These are phyloP conservation scores for Tupiocoris notatus DNA, from an alignment of 2,888 invertebrate genomes.

Conservation along the genomic window DNA sequence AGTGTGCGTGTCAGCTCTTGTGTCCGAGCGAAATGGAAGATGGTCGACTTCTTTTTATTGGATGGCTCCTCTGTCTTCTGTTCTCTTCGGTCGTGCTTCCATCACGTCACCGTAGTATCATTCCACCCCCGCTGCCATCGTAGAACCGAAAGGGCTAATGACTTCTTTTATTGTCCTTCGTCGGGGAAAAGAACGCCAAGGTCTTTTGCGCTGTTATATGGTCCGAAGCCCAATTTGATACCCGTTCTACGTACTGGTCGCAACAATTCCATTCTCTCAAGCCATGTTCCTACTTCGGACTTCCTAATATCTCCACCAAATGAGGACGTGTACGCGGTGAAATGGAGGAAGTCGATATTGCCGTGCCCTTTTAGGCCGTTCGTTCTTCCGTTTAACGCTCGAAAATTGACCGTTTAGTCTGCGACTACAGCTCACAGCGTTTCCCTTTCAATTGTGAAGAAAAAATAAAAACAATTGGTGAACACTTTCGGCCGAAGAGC, in stretches of 20 bases:
- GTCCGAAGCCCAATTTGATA: neutral
- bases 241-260: neutral
- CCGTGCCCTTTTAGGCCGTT: neutral
- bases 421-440: neutral
- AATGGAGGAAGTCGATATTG: neutral
- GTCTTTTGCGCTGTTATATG: neutral
- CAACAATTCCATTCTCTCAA: neutral
- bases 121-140: neutral
- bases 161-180: neutral
- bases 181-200: neutral
- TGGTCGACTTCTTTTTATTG: neutral
- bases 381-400: neutral
- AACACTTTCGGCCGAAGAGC: neutral
- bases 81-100: neutral
- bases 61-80: neutral
- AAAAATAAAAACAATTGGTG: neutral
- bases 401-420: neutral
- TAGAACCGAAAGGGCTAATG: neutral
- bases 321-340: neutral
- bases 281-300: neutral
- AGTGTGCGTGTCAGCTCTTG: neutral
- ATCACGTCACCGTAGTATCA: neutral
- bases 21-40: neutral
- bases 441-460: neutral
- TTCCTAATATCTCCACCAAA: neutral